phyloP scores from a whole-genome alignment of 2,113 vertebrate genomes.

The Aplodontia rufa region DNA sequence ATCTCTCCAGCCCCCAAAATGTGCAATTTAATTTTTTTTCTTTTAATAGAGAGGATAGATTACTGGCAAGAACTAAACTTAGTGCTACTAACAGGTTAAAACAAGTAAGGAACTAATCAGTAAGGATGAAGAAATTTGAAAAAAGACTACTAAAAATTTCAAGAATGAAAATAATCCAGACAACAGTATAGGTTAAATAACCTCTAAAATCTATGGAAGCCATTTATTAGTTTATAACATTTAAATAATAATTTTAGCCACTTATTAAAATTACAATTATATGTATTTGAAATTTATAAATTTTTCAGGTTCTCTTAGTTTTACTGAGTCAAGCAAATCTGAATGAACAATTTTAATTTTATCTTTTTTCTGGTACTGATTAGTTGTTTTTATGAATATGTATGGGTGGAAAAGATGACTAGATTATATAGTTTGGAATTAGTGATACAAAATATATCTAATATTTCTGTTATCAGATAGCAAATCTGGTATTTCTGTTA shows the following conservation, averaged over 20 bases:
- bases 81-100: conserved; percentile 7
- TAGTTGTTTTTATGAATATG: background rate
- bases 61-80: background rate
- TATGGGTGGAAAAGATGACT: background rate
- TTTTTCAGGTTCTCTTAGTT: background rate
- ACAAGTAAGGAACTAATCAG: background rate
- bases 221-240: background rate
- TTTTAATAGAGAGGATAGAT: background rate
- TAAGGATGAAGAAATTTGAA: background rate
- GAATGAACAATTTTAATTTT: background rate
- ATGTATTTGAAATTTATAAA: background rate
- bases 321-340: background rate
- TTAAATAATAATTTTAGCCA: background rate
- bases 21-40: background rate
- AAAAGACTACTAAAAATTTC: background rate
- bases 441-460: background rate
- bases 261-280: background rate
- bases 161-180: background rate
- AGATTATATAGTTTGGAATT: background rate
- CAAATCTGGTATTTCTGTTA: no score
- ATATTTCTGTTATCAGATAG: background rate
- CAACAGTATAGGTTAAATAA: background rate
- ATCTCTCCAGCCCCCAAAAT: no score
- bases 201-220: background rate
- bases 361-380: background rate